Base-by-base conservation (phyloP, 2,113 vertebrate genomes). In the Ovis aries region DNA sequence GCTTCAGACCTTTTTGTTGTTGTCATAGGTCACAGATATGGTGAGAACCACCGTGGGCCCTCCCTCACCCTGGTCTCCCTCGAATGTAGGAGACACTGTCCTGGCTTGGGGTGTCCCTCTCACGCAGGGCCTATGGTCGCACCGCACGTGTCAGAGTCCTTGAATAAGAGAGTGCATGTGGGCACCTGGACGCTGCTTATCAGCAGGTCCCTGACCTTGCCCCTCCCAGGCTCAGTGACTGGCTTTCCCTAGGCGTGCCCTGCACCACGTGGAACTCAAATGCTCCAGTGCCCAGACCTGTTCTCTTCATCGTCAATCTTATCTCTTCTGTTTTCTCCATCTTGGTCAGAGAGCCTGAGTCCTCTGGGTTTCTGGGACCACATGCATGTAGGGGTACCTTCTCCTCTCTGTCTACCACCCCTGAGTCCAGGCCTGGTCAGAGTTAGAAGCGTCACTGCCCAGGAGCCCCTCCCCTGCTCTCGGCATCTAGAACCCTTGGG, bases 261-360 rank as follows among this genome's bases (percentile, higher is more conserved):
- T 0, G 3, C 1, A 16, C 57, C 7, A 1, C 1, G 0, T 4
- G 3, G 64, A 52, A 19, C 13, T 33, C 53, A 14, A 7, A 33
- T 13, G 7, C 27, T 27, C 14, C 27, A n/a, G 45, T 5, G 3
- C 43, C 52, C 48, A 21, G 8, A 1, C 55, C 29, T 31, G 11
- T 33, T 29, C 55, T 60, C 53, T 52, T 15, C 17, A 33, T 19
- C 64, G 19, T 80, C 36, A 1, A 4, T 31, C 57, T 53, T 23
- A 3, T 71, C n/a, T 36, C 83, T 90, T 33, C 85, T 48, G 0
- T 29, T 55, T 81, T 27, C 33, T 48, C 43, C 5, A 11, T 52
- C 23, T 23, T 50, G 29, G 57, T 14, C 48, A 64, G 23, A 64
- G 74, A 80, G 9, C 19, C 27, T 43, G 19, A 33, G 43, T 87